Percentiles rank a stretch among this genome's conserved stretches.
These are phyloP conservation scores for Antechinus flavipes DNA, from an alignment of 2,113 vertebrate genomes.

Conservation along the genomic window DNA sequence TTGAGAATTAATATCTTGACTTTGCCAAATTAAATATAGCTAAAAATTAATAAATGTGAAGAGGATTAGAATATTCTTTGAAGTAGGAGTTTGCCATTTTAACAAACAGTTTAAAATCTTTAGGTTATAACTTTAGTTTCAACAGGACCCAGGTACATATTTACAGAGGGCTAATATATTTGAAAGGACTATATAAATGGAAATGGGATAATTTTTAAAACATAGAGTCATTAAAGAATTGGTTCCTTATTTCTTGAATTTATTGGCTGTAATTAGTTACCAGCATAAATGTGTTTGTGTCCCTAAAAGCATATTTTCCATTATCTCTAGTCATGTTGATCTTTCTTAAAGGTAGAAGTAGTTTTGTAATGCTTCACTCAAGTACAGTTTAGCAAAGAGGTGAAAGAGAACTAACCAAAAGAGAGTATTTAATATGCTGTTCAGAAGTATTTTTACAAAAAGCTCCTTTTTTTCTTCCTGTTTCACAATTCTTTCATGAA, in stretches of 20 bases:
- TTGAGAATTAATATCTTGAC: conserved; percentile 15
- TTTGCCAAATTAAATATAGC: conserved; percentile 47
- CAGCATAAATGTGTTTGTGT: conserved; percentile 34
- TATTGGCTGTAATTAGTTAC: conserved; percentile 33
- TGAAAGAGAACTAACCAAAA: conserved; percentile 17
- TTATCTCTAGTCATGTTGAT: conserved; percentile 23
- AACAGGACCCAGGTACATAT: not conserved
- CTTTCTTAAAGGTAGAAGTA: conserved; percentile 11
- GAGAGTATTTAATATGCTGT: not conserved
- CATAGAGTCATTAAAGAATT: conserved; percentile 38
- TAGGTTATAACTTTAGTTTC: not conserved
- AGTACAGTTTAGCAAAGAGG: conserved; percentile 30
- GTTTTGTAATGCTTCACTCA: conserved; percentile 40
- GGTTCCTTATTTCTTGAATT: conserved; percentile 36
- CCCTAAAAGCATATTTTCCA: conserved; percentile 24
- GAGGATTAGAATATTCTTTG: conserved; percentile 27
- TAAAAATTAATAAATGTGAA: conserved; percentile 57
- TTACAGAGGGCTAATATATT: conserved; percentile 46
- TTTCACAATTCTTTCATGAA: not conserved
- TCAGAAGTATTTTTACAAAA: not conserved
- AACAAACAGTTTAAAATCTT: conserved; percentile 30
- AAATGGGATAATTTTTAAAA: not conserved
- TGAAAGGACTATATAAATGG: conserved; percentile 49
- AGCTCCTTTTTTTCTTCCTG: not conserved
- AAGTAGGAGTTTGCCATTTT: conserved; percentile 42